phyloP scores from a whole-genome alignment of 2,888 invertebrate genomes.

The Malachius bipustulatus region DNA sequence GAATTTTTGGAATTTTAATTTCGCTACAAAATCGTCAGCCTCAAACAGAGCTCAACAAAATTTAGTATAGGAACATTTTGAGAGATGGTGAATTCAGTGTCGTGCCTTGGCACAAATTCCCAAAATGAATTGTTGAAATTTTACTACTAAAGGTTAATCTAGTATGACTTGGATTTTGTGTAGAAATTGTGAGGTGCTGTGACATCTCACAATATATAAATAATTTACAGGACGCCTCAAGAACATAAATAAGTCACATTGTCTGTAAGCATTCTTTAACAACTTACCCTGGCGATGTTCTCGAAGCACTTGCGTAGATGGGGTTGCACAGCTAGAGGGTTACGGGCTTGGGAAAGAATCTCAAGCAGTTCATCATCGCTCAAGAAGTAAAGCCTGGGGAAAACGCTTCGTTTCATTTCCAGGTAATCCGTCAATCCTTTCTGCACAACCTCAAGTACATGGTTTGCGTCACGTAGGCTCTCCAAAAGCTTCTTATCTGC shows the following conservation, averaged over 20 bases:
- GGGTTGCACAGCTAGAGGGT: slow-evolving; percentile 67
- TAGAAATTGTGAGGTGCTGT: too few species aligned
- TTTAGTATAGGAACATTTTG: too few species aligned
- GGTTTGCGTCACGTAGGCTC: slow-evolving; percentile 56
- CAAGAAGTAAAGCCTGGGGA: slow-evolving; percentile 70
- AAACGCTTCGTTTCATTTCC: slow-evolving; percentile 61
- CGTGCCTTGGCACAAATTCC: too few species aligned
- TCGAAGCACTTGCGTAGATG: slow-evolving; percentile 78
- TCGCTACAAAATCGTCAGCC: too few species aligned
- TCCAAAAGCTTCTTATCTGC: slow-evolving; percentile 54
- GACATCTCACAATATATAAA: too few species aligned
- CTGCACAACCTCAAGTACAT: slow-evolving; percentile 57
- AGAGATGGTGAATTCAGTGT: too few species aligned
- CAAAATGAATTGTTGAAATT: too few species aligned
- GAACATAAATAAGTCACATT: neutral
- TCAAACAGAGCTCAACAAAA: too few species aligned
- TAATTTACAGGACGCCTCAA: neutral
- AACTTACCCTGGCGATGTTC: slow-evolving; percentile 51
- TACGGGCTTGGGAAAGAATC: slow-evolving; percentile 66
- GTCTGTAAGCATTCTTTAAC: neutral
- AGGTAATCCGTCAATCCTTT: slow-evolving; percentile 68
- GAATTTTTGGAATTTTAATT: too few species aligned
- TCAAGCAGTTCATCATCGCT: slow-evolving; percentile 75
- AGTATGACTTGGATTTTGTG: too few species aligned
- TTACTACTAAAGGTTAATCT: too few species aligned